Evolutionary conservation across 1,140 invertebrate species (phyloP), one percentile per base, ranked within the genome.

Genomic region (Papilio machaon): DNA sequence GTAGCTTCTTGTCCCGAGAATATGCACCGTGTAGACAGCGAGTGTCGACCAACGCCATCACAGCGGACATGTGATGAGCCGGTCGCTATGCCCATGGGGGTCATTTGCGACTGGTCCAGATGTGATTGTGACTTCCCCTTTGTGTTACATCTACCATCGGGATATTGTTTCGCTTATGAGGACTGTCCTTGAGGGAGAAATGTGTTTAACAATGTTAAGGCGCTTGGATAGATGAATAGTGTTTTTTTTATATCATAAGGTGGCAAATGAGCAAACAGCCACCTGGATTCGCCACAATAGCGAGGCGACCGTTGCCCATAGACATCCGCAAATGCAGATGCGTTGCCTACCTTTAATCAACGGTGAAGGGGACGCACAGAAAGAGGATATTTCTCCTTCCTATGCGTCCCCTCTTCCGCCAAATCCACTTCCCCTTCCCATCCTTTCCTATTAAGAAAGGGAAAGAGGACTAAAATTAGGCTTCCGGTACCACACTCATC

Each of bases 81-180:
- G 8, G 90, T 90, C 79, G 86, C 93, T 23, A 67, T 82, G 6
- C 87, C 92, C 3, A 89, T 95, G 91, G 93, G 93, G 13, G 79
- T 90, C 10, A 92, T 95, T n/a, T 94, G 94, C 85, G 88, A 89
- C 79, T 91, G 92, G 91, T 91, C 92, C 75, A 85, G 93, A 0
- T 95, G 94, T 80, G 94, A 94, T 76, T 95, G 94, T 85, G 92
- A 95, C 79, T 92, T 93, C 47, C 93, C 94, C 0, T 91, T 93
- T 74, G 94, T 95, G 0, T 78, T 92, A 9, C 92, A 95, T 77
- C 80, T 88, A 4, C 54, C 85, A 0, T 93, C 92, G 0, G 91
- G 91, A 11, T 94, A 94, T 80, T 95, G 93, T 83, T 94, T 95
- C 84, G 74, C 83, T 0, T 91, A 88, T 52, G 92, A 94, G 86